Conservation (phyloP, 1,140 invertebrate species). For the Drosophila jambulina region DNA sequence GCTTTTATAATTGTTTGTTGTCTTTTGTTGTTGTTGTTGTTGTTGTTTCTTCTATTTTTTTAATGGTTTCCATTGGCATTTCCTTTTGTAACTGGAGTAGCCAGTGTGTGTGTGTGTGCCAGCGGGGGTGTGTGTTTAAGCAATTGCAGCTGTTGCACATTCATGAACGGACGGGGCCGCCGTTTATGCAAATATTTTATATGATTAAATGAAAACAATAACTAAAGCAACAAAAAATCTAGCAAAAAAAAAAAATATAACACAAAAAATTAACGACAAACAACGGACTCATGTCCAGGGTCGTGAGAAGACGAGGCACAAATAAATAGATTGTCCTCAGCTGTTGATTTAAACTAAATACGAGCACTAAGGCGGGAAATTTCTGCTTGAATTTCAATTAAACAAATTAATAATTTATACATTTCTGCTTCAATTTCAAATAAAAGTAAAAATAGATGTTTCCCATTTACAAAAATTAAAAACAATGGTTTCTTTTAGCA, state of each 20-base stretch:
- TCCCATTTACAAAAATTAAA: background rate
- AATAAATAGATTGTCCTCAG: background rate
- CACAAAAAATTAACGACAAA: conserved; percentile 16
- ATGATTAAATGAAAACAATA: conserved; percentile 46
- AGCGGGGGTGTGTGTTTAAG: conserved; percentile 32
- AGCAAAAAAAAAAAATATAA: background rate
- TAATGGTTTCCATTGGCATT: conserved; percentile 56
- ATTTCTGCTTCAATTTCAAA: background rate
- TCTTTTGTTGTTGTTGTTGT: background rate
- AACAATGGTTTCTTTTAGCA: background rate
- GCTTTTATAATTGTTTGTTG: conserved; percentile 5
- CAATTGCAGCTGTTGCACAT: conserved; percentile 57
- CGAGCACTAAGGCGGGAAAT: background rate
- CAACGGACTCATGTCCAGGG: conserved; percentile 12
- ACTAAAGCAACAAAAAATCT: background rate
- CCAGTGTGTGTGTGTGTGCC: conserved; percentile 12
- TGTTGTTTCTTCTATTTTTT: conserved; percentile 14
- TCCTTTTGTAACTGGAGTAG: conserved; percentile 75
- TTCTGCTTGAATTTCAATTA: background rate
- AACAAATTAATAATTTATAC: too few relatives aligned
- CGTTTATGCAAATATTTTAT: conserved; percentile 38
- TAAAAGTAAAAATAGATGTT: background rate
- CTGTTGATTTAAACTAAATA: conserved; percentile 5
- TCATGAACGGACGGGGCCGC: conserved; percentile 6
- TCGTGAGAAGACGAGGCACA: conserved; percentile 2